A percentile compares a stretch with the other conserved stretches of the same genome.
phyloP scores from a whole-genome alignment of 2,888 invertebrate genomes.

The Lithophane semibrunnea region DNA sequence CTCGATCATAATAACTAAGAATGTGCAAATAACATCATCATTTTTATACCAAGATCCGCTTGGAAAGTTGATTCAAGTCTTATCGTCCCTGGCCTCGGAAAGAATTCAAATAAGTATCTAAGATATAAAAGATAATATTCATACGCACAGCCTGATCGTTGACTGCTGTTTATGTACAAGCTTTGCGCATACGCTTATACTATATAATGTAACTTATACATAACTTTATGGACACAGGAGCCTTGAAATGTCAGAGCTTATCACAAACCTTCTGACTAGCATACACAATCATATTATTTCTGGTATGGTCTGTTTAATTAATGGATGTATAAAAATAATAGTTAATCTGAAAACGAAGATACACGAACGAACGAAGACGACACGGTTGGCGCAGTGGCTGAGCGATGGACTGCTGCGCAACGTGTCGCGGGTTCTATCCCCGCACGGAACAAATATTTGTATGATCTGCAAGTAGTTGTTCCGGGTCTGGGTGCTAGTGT shows the following conservation, averaged over 20 bases:
- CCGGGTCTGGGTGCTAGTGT: no score
- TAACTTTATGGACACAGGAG: constrained; percentile 35
- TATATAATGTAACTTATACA: constrained; percentile 32
- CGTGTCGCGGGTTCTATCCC: no score
- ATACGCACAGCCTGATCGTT: constrained; percentile 19
- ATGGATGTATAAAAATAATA: background rate
- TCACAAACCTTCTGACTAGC: constrained; percentile 30
- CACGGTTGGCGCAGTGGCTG: no score
- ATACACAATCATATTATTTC: constrained; percentile 24
- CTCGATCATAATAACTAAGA: background rate
- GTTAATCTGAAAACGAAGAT: constrained; percentile 14
- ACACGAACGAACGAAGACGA: no score
- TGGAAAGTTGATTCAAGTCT: constrained; percentile 41
- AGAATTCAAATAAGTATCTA: constrained; percentile 38
- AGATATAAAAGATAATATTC: constrained; percentile 52
- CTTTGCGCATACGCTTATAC: constrained; percentile 38
- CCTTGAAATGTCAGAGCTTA: constrained; percentile 46
- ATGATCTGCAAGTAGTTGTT: no score
- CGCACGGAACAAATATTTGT: no score
- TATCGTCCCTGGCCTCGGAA: constrained; percentile 45
- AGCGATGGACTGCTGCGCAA: no score
- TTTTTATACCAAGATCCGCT: constrained; percentile 41
- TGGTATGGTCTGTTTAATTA: constrained; percentile 2
- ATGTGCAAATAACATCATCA: background rate
- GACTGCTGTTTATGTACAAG: constrained; percentile 26